Evolutionary conservation across 2,113 vertebrate genomes (phyloP).

Genomic region (Nasalis larvatus): DNA sequence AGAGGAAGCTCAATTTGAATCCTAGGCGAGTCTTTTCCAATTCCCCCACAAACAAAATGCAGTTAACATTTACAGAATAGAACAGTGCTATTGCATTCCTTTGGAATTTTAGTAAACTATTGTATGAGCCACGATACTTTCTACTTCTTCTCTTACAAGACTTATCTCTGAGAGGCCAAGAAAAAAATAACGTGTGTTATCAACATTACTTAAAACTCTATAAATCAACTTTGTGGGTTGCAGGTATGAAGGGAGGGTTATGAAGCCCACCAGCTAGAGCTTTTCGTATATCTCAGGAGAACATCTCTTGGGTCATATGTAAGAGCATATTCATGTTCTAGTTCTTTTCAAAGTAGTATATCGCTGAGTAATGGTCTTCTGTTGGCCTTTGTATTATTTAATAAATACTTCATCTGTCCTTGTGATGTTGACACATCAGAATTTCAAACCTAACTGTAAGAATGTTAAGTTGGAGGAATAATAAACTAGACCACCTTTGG

Average conservation of each 20-base stretch:
- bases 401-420: neutral
- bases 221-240: neutral
- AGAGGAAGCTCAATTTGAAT: neutral
- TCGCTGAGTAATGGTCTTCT: neutral
- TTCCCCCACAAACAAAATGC: neutral
- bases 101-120: neutral
- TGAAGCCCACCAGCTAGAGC: neutral
- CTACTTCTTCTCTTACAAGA: neutral
- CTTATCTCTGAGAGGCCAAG: neutral
- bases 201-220: neutral
- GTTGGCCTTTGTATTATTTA: neutral
- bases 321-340: neutral
- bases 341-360: neutral
- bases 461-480: neutral
- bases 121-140: neutral
- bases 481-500: neutral
- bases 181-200: neutral
- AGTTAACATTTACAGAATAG: neutral
- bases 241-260: neutral
- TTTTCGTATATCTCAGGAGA: neutral
- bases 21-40: neutral
- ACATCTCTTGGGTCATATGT: neutral
- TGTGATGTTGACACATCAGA: neutral
- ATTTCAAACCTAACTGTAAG: neutral
- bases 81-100: neutral